A percentile compares a stretch with the other conserved stretches of the same genome.
Evolutionary conservation across 37 sponge, comb jelly and placozoan genomes (phyloP).

Genomic region (Petrosia ficiformis): DNA sequence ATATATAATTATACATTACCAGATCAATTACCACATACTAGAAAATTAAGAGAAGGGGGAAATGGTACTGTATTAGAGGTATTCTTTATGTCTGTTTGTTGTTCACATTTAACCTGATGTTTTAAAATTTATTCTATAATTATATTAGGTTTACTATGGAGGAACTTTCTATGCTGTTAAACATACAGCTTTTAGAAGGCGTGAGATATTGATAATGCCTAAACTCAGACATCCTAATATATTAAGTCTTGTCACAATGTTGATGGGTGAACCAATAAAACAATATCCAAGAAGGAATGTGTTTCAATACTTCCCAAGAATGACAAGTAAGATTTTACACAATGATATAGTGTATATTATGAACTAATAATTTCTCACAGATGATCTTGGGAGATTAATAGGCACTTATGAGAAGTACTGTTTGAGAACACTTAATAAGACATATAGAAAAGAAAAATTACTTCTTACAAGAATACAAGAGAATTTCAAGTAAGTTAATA

Average conservation of each 20-base stretch:
- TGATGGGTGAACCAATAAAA: background rate
- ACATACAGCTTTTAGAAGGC: background rate
- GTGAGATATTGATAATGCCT: constrained; percentile 7
- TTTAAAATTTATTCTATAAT: background rate
- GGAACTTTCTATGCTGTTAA: constrained; percentile 3
- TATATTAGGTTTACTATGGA: background rate
- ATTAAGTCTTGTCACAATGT: background rate
- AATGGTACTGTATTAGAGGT: constrained; percentile 6
- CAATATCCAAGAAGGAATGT: background rate
- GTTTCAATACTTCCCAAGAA: background rate
- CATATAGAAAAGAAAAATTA: background rate
- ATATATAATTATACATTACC: background rate
- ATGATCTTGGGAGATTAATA: constrained; percentile 1
- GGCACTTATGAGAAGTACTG: constrained; percentile 5
- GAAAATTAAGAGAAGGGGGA: background rate
- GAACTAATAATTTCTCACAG: background rate
- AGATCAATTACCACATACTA: background rate
- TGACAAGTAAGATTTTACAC: constrained; percentile 10
- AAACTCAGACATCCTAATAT: background rate
- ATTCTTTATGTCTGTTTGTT: background rate
- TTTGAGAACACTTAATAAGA: background rate
- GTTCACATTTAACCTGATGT: background rate
- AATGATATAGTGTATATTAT: background rate
- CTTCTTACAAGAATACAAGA: background rate
- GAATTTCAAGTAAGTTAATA: background rate